Conservation (phyloP, 2,797 vertebrate genomes). For the Hydrophis major region DNA sequence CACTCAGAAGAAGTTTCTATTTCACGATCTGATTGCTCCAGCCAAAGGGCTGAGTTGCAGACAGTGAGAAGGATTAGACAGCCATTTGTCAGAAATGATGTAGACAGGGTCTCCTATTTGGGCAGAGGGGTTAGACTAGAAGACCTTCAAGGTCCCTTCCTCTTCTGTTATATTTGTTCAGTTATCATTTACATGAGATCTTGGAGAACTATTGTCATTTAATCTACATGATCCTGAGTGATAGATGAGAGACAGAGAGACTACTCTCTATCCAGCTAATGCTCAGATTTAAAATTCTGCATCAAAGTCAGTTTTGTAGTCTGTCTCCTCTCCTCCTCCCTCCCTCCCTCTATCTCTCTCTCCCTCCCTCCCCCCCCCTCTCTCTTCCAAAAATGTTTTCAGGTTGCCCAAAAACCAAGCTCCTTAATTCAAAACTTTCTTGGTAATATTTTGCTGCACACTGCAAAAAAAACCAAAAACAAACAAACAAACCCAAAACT, state of each 20-base stretch:
- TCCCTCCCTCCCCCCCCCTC: rapidly evolving
- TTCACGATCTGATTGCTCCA: background rate
- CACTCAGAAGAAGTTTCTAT: background rate
- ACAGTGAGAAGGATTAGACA: background rate
- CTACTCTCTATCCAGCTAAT: background rate
- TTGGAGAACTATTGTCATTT: background rate
- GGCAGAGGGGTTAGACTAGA: background rate
- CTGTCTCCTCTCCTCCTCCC: background rate
- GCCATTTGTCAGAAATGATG: background rate
- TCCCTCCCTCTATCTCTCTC: no score
- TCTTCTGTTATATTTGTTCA: background rate
- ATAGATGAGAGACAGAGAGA: background rate
- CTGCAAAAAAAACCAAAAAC: background rate
- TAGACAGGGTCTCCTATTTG: background rate
- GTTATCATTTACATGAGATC: background rate
- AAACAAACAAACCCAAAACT: background rate
- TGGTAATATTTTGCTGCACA: background rate
- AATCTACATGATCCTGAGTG: background rate
- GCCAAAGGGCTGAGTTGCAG: background rate
- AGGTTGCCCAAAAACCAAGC: background rate
- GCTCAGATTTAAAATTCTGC: background rate
- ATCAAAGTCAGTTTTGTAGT: no score
- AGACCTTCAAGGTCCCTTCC: background rate
- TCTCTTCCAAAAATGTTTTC: background rate
- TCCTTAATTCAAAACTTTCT: background rate